Base-by-base conservation (phyloP, 1,140 invertebrate species). In the Brachionus plicatilis region DNA sequence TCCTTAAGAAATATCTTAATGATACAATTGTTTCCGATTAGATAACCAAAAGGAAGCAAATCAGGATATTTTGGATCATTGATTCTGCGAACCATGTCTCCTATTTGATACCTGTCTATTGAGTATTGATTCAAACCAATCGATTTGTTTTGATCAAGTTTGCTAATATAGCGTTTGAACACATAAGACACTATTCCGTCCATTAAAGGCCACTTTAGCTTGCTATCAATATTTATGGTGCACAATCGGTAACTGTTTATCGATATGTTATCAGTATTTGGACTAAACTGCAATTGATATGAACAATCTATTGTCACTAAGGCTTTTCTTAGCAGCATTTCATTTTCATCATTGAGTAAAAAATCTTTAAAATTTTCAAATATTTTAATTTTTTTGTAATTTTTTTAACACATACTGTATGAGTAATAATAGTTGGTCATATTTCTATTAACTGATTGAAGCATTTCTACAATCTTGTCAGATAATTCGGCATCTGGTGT, bases 31-130 rank as follows among this genome's bases (percentile, higher is more conserved):
- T 95, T 94, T 14, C 95, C 95, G 14, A 97, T 93, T 14, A 97
- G 92, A 87, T 97, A 98, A 27, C 95, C 96, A 87, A 94, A 96
- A 9, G 96, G 96, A 75, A 97, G 90, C 29, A 97, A 88, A 88
- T 98, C 95, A 0, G 95, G 95, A 87, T 89, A 85, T 92, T 93
- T 86, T 27, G 88, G 86, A 60, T 88, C 87, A 14, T 27, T 82
- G 27, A 82, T 82, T 60, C 60, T 60, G 41, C 79, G 14, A 27
- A 65, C 53, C 20, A 65, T 20, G 37, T 60, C 53, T 24, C 79
- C 79, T 41, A 82, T 82, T 68, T 65, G 33, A 14, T 82, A 82
- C 41, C 43, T 65, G 41, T 82, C 79, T 45, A 82, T 68, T 41
- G 79, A 82, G 37, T 65, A 43, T 45, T 82, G 33, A 27, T 47